These are phyloP conservation scores for Spondyliosoma cantharus DNA, from an alignment of 2,797 vertebrate genomes.

Conservation along the genomic window DNA sequence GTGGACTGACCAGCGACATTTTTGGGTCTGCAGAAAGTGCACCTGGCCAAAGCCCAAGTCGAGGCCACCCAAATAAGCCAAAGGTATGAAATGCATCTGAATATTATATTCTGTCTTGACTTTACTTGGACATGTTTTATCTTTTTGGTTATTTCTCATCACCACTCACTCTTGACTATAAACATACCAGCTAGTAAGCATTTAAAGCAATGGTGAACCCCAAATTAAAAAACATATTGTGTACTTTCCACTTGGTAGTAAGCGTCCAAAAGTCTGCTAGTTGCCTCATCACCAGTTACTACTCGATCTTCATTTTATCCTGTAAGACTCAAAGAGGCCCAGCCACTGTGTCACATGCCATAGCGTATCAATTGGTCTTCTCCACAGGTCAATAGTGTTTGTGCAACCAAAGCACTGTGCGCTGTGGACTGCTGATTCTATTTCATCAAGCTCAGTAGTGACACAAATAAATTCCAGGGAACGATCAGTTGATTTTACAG, in stretches of 20 bases:
- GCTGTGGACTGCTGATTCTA: not conserved
- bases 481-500: not conserved
- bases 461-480: not conserved
- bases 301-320: not conserved
- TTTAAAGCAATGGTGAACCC: slow-evolving; percentile 1
- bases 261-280: not conserved
- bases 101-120: not conserved
- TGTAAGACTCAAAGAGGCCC: not conserved
- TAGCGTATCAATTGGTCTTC: not conserved
- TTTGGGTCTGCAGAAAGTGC: slow-evolving; percentile 84
- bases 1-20: slow-evolving; percentile 87
- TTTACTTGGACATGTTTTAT: not conserved
- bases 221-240: not conserved
- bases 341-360: not conserved
- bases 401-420: not conserved
- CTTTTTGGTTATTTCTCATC: not conserved
- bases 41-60: slow-evolving; percentile 67
- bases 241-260: not conserved
- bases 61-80: slow-evolving; percentile 93
- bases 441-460: slow-evolving; percentile 4
- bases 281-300: not conserved
- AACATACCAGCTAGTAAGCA: not conserved
- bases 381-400: not conserved
- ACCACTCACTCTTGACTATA: not conserved
- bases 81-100: slow-evolving; percentile 84